Conservation (phyloP, 2,888 invertebrate genomes). For the Allolobophora icterica region DNA sequence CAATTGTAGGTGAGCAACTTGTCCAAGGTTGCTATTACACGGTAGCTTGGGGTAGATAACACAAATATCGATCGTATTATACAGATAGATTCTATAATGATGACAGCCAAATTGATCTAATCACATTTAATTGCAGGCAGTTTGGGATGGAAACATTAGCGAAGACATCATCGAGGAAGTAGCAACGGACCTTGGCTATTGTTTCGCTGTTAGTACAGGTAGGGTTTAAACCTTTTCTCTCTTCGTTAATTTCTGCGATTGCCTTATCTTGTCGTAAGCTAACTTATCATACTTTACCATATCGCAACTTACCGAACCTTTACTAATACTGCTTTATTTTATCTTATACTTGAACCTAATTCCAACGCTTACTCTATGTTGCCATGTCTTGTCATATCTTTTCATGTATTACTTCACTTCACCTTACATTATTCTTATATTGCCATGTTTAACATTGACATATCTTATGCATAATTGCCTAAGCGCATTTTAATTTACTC, state of each 20-base stretch:
- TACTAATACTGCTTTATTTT: no score
- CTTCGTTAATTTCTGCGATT: background rate
- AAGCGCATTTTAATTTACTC: background rate
- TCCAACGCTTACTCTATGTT: no score
- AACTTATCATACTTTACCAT: no score
- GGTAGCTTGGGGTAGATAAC: no score
- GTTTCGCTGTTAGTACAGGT: slow-evolving; percentile 25
- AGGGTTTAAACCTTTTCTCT: background rate
- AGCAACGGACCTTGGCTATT: slow-evolving; percentile 13
- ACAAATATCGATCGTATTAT: background rate
- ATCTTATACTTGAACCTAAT: no score
- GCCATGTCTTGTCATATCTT: no score
- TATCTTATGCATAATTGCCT: background rate
- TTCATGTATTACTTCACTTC: no score
- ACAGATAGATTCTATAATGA: background rate
- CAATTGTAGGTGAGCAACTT: no score
- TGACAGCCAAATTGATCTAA: background rate
- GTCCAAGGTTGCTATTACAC: background rate
- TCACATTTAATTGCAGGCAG: background rate
- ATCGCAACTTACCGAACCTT: no score
- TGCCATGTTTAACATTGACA: no score
- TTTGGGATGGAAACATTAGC: slow-evolving; percentile 8
- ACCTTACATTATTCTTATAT: no score
- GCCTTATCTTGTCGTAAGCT: background rate
- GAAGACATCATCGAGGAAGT: background rate